Base-by-base conservation (phyloP, 2,113 vertebrate genomes). In the Dromaius novaehollandiae region DNA sequence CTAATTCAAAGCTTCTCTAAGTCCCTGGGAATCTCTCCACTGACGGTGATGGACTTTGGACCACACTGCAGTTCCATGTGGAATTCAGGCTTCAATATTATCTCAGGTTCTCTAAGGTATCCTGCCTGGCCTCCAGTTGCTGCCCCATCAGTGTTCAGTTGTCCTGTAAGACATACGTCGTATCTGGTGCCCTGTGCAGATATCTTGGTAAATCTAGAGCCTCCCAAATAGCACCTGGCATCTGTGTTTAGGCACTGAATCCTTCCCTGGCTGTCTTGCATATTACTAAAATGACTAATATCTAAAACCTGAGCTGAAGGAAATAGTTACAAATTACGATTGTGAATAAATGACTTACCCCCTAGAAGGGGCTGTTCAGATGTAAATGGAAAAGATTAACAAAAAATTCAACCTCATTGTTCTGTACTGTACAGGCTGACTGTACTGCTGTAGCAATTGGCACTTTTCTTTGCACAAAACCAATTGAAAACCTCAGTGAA, bases 401-500 rank as follows among this genome's bases (percentile, higher is more conserved):
- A 63, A 76, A 77, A 71, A 63, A 60, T 42, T 56, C 46, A 5
- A 4, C 44, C 14, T 83, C 38, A 34, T 74, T 96, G 86, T 85
- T 93, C 75, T 66, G 17, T 44, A 22, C 53, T 8, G 34, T 69
- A 38, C 75, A 82, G 70, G 38, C 36, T 78, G 82, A 55, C 71
- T 0, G 3, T 69, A 44, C 13, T 81, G 55, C 89, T 46, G 79
- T 19, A 86, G 56, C 1, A 1, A n/a, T 24, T 30, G 4, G 7
- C n/a, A 21, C 15, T 17, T 61, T 71, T 44, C 74, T 92, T 44
- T 73, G 82, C 89, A 58, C 56, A 90, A 46, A 87, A 55, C 68
- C 26, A 36, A 82, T 77, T 74, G 88, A 83, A 60, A 95, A 91
- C 46, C 89, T 86, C 79, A 28, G 60, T 24, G 68, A 75, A 73